These are phyloP conservation scores for Dunckerocampus dactyliophorus DNA, from an alignment of 2,113 vertebrate genomes.

Conservation along the genomic window DNA sequence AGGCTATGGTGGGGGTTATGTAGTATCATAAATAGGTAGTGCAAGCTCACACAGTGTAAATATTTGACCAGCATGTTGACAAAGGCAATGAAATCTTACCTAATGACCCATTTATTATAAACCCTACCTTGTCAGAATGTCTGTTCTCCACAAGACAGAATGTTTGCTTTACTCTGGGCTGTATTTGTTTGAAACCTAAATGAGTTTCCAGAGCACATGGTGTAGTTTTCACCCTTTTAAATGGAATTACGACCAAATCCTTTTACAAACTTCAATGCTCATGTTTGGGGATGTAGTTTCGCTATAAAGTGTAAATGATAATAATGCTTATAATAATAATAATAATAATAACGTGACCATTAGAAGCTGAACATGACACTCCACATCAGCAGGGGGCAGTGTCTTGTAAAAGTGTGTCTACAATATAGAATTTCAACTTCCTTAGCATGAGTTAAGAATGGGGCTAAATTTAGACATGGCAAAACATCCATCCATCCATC, in stretches of 20 bases:
- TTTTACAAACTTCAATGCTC: not conserved
- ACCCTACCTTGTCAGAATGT: not conserved
- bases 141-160: not conserved
- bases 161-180: not conserved
- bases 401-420: not conserved
- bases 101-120: slow-evolving; percentile 2
- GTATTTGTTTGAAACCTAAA: slow-evolving; percentile 2
- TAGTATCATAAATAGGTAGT: not conserved
- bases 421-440: too few relatives aligned
- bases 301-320: not conserved
- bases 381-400: not conserved
- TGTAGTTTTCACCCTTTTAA: not conserved
- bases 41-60: slow-evolving; percentile 8
- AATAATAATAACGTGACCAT: too few relatives aligned
- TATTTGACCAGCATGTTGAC: slow-evolving; percentile 12
- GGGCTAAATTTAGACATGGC: too few relatives aligned
- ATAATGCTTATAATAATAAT: too few relatives aligned
- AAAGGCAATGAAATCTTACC: slow-evolving; percentile 7
- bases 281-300: not conserved
- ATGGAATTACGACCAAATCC: not conserved
- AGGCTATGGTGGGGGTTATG: too few relatives aligned
- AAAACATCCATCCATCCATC: too few relatives aligned
- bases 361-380: not conserved
- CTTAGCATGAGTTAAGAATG: too few relatives aligned
- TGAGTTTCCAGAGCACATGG: not conserved